These are phyloP conservation scores for Actenoides lindsayi DNA, from an alignment of 2,113 vertebrate genomes.

Conservation along the genomic window DNA sequence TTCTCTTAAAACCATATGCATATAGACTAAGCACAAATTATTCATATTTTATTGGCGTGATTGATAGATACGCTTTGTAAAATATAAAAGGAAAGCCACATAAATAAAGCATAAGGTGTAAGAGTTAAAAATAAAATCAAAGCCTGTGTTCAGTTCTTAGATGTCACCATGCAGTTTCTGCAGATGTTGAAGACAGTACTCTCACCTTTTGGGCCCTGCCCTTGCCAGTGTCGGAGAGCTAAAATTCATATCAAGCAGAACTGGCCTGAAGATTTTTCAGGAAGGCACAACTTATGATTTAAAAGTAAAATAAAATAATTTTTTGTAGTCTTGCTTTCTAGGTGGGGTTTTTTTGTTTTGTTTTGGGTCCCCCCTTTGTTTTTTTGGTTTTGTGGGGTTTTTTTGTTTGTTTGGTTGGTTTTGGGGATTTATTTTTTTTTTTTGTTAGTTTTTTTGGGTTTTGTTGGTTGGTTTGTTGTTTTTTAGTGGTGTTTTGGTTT, in stretches of 20 bases:
- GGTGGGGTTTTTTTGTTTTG: no score
- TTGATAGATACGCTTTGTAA: neutral
- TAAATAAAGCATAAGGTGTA: neutral
- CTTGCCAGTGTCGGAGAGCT: neutral
- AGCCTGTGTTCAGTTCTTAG: neutral
- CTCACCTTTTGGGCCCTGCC: neutral
- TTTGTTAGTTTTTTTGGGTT: neutral
- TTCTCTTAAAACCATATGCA: neutral
- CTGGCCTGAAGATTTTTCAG: neutral
- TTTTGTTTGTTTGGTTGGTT: neutral
- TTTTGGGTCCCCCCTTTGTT: neutral
- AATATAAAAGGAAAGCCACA: neutral
- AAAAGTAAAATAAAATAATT: neutral
- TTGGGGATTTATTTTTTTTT: neutral
- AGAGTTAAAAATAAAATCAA: neutral
- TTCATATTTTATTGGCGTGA: neutral
- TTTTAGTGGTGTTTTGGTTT: neutral
- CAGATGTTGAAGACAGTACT: neutral
- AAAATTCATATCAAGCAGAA: neutral
- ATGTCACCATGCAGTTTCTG: neutral
- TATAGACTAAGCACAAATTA: neutral
- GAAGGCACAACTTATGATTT: neutral
- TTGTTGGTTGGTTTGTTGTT: neutral
- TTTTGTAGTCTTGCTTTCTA: neutral
- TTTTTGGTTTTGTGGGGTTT: no score